These are phyloP conservation scores for Hoplias malabaricus DNA, from an alignment of 2,113 vertebrate species.

Conservation along the genomic window DNA sequence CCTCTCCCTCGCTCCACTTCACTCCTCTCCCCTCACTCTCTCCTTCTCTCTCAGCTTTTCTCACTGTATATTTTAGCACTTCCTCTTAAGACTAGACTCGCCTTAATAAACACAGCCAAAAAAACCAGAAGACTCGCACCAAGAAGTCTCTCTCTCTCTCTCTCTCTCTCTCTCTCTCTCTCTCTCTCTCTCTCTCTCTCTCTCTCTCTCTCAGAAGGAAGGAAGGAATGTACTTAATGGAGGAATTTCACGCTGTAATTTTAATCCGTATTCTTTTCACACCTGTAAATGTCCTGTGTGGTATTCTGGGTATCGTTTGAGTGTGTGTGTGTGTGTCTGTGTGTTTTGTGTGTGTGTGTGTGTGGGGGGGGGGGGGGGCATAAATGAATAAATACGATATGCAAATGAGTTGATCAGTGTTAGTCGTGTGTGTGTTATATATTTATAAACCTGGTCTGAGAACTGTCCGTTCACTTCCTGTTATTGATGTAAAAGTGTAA, in stretches of 20 bases:
- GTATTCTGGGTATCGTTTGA: conserved; percentile 67
- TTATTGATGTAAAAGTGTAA: too few relatives aligned
- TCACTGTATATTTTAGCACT: conserved; percentile 86
- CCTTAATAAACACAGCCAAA: conserved; percentile 81
- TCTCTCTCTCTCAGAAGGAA: conserved; percentile 47
- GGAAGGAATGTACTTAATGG: conserved; percentile 75
- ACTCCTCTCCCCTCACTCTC: conserved; percentile 42
- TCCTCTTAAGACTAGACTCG: conserved; percentile 81
- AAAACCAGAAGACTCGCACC: conserved; percentile 72
- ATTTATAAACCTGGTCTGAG: too few relatives aligned
- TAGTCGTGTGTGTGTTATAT: neutral
- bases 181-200: conserved; percentile 43
- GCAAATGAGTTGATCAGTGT: conserved; percentile 19
- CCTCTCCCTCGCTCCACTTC: conserved; percentile 34
- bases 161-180: conserved; percentile 48
- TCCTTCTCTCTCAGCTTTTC: conserved; percentile 78
- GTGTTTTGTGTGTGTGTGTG: conserved; percentile 40
- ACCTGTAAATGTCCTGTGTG: conserved; percentile 82
- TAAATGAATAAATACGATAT: conserved; percentile 28
- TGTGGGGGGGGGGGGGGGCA: neutral
- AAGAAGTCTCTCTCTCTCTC: conserved; percentile 55
- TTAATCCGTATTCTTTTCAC: conserved; percentile 83
- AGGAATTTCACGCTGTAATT: conserved; percentile 81
- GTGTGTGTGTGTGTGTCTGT: conserved; percentile 45
- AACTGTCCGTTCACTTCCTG: too few relatives aligned